Conservation (phyloP, 2,888 invertebrate species). For the Keiferia lycopersicella region DNA sequence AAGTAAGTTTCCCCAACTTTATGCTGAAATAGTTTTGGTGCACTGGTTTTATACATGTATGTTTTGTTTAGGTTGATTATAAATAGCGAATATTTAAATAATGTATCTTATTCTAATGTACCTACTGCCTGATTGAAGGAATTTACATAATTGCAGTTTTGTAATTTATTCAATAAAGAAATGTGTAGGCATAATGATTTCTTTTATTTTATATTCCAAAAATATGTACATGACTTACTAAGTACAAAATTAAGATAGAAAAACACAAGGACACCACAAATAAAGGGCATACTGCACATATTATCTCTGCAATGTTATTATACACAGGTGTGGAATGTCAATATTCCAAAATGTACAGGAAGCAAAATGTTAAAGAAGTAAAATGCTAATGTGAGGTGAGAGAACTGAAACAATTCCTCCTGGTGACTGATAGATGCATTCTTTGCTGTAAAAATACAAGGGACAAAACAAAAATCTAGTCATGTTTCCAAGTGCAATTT, state of each 20-base stretch:
- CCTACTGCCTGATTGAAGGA: constrained; percentile 57
- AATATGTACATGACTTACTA: too few relatives aligned
- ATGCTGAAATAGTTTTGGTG: constrained; percentile 32
- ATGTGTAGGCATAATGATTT: constrained; percentile 57
- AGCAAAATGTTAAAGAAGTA: neutral
- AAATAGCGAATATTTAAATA: constrained; percentile 52
- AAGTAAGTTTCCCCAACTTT: constrained; percentile 38
- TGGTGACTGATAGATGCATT: too few relatives aligned
- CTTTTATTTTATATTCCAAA: constrained; percentile 41
- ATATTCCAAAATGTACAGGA: neutral
- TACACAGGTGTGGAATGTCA: neutral
- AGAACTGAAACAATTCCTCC: too few relatives aligned
- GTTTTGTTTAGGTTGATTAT: constrained; percentile 52
- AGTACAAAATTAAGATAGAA: too few relatives aligned
- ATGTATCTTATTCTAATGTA: constrained; percentile 52
- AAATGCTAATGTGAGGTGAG: neutral
- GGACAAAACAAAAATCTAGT: too few relatives aligned
- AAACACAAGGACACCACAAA: too few relatives aligned
- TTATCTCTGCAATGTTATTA: too few relatives aligned
- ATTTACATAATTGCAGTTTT: constrained; percentile 58
- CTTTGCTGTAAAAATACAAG: too few relatives aligned
- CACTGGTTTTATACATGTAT: constrained; percentile 46
- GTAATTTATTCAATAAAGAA: constrained; percentile 77
- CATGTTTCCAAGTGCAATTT: too few relatives aligned
- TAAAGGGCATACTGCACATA: too few relatives aligned